phyloP scores from a whole-genome alignment of 2,113 vertebrate species.

The Ceuthmochares aereus region DNA sequence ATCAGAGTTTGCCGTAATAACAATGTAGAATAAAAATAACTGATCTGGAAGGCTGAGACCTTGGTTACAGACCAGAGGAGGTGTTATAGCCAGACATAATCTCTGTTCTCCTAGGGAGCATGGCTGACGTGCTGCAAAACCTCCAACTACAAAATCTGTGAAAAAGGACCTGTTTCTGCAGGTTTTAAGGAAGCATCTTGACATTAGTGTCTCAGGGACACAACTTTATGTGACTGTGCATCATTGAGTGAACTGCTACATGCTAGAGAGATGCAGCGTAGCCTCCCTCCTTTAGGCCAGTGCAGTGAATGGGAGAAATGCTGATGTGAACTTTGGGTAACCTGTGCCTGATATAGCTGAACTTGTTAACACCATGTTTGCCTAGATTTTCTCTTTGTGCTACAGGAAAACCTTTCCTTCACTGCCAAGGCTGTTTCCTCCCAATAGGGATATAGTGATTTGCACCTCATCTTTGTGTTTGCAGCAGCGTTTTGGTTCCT shows the following conservation, averaged over 20 bases:
- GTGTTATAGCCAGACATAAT: background rate
- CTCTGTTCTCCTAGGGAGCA: background rate
- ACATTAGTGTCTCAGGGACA: background rate
- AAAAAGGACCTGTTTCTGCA: background rate
- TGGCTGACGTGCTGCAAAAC: background rate
- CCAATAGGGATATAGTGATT: rapidly evolving
- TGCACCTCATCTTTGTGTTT: background rate
- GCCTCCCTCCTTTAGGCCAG: background rate
- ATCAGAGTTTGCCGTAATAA: background rate
- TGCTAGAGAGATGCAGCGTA: background rate
- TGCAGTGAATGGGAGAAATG: background rate
- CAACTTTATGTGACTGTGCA: background rate
- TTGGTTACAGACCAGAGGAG: background rate
- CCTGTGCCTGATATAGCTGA: too few species aligned
- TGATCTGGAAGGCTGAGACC: background rate
- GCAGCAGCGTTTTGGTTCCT: background rate
- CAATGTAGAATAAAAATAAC: background rate
- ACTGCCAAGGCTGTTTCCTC: background rate
- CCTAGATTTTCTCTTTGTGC: background rate
- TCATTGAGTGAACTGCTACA: background rate
- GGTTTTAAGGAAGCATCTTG: background rate
- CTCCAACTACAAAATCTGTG: background rate
- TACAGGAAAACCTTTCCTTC: background rate
- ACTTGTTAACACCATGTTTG: background rate
- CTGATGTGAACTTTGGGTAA: background rate